Evolutionary conservation across 2,888 invertebrate genomes (phyloP).

Genomic region (Eupithecia exiguata): DNA sequence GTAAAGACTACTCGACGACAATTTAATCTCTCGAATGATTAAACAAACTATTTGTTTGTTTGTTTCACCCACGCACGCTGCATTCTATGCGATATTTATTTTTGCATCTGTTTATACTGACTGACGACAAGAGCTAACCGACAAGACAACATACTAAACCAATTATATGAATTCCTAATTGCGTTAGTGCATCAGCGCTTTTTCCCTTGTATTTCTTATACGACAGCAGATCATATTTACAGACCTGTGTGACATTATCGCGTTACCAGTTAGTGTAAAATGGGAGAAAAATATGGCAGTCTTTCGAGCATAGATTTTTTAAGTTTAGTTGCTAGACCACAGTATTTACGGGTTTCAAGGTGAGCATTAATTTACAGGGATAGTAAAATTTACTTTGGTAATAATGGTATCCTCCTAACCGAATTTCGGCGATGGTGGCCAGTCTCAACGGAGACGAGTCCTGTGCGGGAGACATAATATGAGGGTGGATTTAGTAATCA

Average conservation of each 20-base stretch:
- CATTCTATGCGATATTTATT: constrained; percentile 1
- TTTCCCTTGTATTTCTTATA: constrained; percentile 47
- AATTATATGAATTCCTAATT: constrained; percentile 67
- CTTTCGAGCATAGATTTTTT: constrained; percentile 46
- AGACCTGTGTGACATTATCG: constrained; percentile 18
- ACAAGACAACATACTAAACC: constrained; percentile 55
- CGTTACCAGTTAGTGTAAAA: constrained; percentile 28
- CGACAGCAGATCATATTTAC: constrained; percentile 13
- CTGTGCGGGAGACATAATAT: too few relatives aligned
- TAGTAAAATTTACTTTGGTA: not conserved
- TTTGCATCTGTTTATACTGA: constrained; percentile 3
- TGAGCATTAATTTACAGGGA: constrained; percentile 47
- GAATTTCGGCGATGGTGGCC: not conserved
- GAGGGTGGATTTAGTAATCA: too few relatives aligned
- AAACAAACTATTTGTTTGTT: not conserved
- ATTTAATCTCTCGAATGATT: not conserved
- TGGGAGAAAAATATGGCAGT: constrained; percentile 55
- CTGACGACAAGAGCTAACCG: constrained; percentile 6
- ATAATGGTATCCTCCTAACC: not conserved
- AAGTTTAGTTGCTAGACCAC: constrained; percentile 25
- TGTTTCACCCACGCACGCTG: not conserved
- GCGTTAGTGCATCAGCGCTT: constrained; percentile 59
- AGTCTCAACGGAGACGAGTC: too few relatives aligned
- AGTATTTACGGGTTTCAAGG: constrained; percentile 57
- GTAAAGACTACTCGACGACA: not conserved